phyloP scores from a whole-genome alignment of 2,888 invertebrate genomes.

The Isoperla grammatica region DNA sequence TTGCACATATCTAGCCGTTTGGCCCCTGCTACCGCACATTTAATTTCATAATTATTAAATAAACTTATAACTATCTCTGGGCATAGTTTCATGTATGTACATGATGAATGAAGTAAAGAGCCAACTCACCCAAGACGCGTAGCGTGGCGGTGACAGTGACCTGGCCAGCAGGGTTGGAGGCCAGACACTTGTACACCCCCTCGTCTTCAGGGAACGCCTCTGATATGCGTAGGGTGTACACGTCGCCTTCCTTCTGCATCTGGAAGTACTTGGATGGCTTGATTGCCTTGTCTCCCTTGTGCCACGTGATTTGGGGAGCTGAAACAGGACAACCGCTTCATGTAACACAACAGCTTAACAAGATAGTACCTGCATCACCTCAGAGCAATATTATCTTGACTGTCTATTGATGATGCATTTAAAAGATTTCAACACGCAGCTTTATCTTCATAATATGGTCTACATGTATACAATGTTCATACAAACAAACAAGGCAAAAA shows the following conservation, averaged over 20 bases:
- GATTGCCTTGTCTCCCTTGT: conserved; percentile 84
- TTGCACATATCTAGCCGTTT: no score
- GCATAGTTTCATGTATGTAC: no score
- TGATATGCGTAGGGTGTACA: conserved; percentile 81
- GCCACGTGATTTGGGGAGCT: conserved; percentile 80
- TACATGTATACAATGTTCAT: no score
- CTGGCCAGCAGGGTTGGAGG: conserved; percentile 74
- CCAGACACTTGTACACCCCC: conserved; percentile 92
- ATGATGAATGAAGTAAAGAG: no score
- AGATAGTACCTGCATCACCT: no score
- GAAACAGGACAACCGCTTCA: conserved; percentile 37
- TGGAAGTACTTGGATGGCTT: conserved; percentile 97
- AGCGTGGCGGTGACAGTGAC: conserved; percentile 71
- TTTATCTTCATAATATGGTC: no score
- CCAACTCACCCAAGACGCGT: conserved; percentile 59
- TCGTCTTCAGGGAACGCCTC: conserved; percentile 99
- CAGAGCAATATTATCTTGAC: background rate
- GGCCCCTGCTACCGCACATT: no score
- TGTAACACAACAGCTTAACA: background rate
- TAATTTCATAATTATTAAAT: no score
- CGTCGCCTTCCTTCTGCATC: conserved; percentile 86
- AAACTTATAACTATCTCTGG: no score
- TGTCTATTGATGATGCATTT: background rate
- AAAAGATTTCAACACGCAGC: background rate
- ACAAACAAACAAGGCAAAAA: background rate